Evolutionary conservation across 2,113 vertebrate genomes (phyloP).

Genomic region (Mustelus asterias): DNA sequence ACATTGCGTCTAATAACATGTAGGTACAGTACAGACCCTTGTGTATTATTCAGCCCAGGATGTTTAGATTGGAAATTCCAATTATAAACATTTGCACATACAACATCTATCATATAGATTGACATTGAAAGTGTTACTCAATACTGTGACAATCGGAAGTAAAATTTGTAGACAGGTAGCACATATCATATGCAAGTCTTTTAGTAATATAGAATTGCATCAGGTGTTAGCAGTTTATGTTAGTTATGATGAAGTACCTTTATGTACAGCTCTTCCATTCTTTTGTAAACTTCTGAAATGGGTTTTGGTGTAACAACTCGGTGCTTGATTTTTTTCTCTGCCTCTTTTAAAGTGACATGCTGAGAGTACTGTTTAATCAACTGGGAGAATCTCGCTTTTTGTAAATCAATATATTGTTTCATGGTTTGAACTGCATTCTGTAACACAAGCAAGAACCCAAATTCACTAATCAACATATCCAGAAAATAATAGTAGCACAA

Average conservation of each 20-base stretch:
- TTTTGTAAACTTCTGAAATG: slow-evolving; percentile 4
- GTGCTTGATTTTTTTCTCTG: not conserved
- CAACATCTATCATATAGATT: not conserved
- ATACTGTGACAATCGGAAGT: not conserved
- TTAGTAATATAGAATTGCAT: not conserved
- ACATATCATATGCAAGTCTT: not conserved
- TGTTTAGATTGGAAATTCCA: not conserved
- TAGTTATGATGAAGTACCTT: not conserved
- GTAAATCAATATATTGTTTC: slow-evolving; percentile 19
- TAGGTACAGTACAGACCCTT: no score
- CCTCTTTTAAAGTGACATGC: slow-evolving; percentile 23
- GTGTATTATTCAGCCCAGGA: no score
- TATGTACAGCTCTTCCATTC: not conserved
- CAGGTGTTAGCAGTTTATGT: not conserved
- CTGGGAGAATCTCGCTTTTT: slow-evolving; percentile 12
- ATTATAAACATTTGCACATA: not conserved
- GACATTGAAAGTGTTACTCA: not conserved
- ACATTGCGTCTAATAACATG: no score
- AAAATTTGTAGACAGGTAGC: not conserved
- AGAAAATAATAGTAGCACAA: not conserved
- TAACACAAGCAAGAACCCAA: not conserved
- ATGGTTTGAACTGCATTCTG: slow-evolving; percentile 32
- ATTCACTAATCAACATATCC: not conserved
- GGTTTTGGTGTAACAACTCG: not conserved
- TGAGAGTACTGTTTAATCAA: not conserved